phyloP scores from a whole-genome alignment of 2,888 invertebrate genomes.

The Zonitis immaculata region DNA sequence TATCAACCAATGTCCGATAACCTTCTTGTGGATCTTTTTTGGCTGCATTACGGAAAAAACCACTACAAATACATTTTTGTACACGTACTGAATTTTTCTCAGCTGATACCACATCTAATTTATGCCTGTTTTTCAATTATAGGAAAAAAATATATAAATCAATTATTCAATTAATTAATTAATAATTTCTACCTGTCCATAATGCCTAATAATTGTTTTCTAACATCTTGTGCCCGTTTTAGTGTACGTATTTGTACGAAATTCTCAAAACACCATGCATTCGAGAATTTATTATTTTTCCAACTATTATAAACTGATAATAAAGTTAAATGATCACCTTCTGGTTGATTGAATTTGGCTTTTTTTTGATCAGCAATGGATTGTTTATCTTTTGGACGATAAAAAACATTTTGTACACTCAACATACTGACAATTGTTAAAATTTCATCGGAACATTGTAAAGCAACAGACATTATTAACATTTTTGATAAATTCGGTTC shows the following conservation, averaged over 20 bases:
- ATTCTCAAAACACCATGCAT: conserved; percentile 99
- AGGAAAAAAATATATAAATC: too few species aligned
- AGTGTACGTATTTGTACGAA: conserved; percentile 96
- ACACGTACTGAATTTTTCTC: conserved; percentile 92
- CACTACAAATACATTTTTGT: conserved; percentile 97
- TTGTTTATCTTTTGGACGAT: conserved; percentile 91
- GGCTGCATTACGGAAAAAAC: conserved; percentile 97
- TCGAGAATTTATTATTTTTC: conserved; percentile 98
- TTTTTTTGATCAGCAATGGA: conserved; percentile 98
- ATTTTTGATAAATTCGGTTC: conserved; percentile 98
- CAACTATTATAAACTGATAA: conserved; percentile 99
- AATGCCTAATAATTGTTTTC: conserved; percentile 94
- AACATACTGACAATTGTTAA: conserved; percentile 98
- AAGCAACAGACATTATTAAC: conserved; percentile 97
- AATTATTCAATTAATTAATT: neutral
- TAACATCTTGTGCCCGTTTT: conserved; percentile 95
- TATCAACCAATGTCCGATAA: conserved; percentile 95
- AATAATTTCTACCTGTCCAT: conserved; percentile 73
- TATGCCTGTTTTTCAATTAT: conserved; percentile 59
- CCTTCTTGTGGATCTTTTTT: conserved; percentile 99
- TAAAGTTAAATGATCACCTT: conserved; percentile 96
- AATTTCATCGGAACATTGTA: conserved; percentile 97
- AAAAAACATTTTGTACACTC: conserved; percentile 98
- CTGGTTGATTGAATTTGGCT: conserved; percentile 98
- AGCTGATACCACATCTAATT: conserved; percentile 93